Conservation (phyloP, 2,888 invertebrate species). For the Drosophila dives region DNA sequence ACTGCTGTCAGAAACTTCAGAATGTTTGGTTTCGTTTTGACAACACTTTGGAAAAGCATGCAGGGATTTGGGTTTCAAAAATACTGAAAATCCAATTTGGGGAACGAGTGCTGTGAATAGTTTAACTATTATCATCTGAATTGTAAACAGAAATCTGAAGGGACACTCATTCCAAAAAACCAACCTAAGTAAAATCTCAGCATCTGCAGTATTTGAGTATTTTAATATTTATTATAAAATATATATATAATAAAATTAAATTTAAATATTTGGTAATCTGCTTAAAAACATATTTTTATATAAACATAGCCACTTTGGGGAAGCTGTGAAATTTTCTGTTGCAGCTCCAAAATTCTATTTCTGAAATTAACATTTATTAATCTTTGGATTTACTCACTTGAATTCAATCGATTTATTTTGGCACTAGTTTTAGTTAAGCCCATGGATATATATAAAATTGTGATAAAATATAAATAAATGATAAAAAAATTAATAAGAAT, state of each 20-base stretch:
- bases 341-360: background rate
- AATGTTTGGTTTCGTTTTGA: slow-evolving; percentile 73
- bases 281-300: background rate
- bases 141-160: background rate
- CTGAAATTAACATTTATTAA: background rate
- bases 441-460: background rate
- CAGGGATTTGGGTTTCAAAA: slow-evolving; percentile 41
- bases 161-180: background rate
- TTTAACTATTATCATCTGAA: background rate
- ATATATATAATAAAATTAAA: background rate
- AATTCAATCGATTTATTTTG: background rate
- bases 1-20: slow-evolving; percentile 34
- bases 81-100: slow-evolving; percentile 28
- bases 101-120: background rate
- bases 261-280: background rate
- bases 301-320: background rate
- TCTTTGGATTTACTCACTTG: background rate
- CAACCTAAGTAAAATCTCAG: background rate
- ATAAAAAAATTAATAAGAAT: background rate
- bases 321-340: background rate
- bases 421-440: background rate
- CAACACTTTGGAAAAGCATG: slow-evolving; percentile 35
- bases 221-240: background rate
- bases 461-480: background rate
- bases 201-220: background rate